Percentiles rank a stretch among this genome's conserved stretches.
phyloP scores from a whole-genome alignment of 2,113 vertebrate species.

The Epinephelus fuscoguttatus region DNA sequence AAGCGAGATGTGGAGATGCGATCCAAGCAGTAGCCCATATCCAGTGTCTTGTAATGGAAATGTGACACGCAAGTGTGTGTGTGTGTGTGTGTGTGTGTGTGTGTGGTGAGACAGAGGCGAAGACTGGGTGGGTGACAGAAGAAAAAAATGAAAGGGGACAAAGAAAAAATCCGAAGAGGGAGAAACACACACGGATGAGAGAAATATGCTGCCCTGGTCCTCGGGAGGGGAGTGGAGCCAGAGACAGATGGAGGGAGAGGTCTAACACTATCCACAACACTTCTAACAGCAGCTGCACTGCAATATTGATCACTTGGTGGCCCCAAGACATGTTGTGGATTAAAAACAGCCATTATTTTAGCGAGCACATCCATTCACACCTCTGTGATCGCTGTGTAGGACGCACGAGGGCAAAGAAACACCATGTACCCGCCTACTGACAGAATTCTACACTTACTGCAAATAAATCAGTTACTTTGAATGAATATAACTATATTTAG shows the following conservation, averaged over 20 bases:
- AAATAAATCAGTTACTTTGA: not conserved
- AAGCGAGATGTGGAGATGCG: constrained; percentile 67
- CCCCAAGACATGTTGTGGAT: constrained; percentile 38
- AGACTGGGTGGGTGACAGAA: not conserved
- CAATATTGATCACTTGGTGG: constrained; percentile 34
- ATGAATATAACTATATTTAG: not conserved
- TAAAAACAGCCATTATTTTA: constrained; percentile 47
- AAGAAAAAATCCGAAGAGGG: not conserved
- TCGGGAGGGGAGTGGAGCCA: constrained; percentile 25
- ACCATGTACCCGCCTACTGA: not conserved
- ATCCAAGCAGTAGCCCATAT: constrained; percentile 67
- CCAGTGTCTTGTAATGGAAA: constrained; percentile 76
- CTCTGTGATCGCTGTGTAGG: not conserved
- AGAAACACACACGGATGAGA: constrained; percentile 19
- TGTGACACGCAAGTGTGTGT: constrained; percentile 50
- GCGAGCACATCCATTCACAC: constrained; percentile 35
- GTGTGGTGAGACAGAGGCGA: constrained; percentile 4
- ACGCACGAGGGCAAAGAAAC: not conserved
- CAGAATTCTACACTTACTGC: not conserved
- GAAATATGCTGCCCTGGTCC: not conserved
- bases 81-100: constrained; percentile 37
- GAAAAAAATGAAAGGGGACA: constrained; percentile 3
- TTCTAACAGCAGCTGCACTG: constrained; percentile 18
- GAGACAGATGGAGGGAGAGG: constrained; percentile 1
- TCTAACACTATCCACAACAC: constrained; percentile 27